Percentiles rank a stretch among this genome's conserved stretches.
These are phyloP conservation scores for Rhimphoctona megacephalus DNA, from an alignment of 2,888 invertebrate species.

Conservation along the genomic window DNA sequence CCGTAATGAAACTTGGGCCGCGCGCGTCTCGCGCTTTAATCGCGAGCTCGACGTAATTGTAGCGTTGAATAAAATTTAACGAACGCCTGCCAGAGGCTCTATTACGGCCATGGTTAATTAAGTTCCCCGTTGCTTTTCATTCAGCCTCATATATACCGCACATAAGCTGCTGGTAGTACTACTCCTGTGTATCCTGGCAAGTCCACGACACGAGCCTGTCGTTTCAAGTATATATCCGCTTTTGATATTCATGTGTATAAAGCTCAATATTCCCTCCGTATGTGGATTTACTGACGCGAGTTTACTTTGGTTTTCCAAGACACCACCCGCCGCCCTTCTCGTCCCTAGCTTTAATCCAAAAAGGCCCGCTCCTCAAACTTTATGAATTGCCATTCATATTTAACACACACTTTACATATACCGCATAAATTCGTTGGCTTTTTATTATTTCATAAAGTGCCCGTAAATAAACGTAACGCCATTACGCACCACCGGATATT, in stretches of 20 bases:
- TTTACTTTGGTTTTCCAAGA: conserved; percentile 19
- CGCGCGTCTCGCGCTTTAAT: conserved; percentile 59
- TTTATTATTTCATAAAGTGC: neutral
- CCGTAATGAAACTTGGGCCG: conserved; percentile 59
- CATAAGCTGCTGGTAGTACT: neutral
- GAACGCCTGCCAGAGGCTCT: conserved; percentile 61
- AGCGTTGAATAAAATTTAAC: conserved; percentile 69
- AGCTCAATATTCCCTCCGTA: neutral
- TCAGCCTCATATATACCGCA: conserved; percentile 26
- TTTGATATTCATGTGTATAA: neutral
- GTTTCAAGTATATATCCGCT: neutral
- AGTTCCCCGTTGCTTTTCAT: conserved; percentile 67
- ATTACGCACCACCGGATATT: conserved; percentile 13
- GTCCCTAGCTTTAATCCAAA: neutral
- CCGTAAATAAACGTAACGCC: neutral
- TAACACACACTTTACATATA: neutral
- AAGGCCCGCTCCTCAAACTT: neutral
- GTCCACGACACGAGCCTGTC: conserved; percentile 10
- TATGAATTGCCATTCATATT: conserved; percentile 17
- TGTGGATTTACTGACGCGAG: neutral
- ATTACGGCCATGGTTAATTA: conserved; percentile 64
- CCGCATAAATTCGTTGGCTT: neutral
- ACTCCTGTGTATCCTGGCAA: conserved; percentile 19
- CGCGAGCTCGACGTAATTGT: conserved; percentile 66
- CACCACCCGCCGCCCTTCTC: neutral